A percentile compares a stretch with the other conserved stretches of the same genome.
phyloP scores from a whole-genome alignment of 2,797 vertebrate genomes.

The Neostethus bicornis region DNA sequence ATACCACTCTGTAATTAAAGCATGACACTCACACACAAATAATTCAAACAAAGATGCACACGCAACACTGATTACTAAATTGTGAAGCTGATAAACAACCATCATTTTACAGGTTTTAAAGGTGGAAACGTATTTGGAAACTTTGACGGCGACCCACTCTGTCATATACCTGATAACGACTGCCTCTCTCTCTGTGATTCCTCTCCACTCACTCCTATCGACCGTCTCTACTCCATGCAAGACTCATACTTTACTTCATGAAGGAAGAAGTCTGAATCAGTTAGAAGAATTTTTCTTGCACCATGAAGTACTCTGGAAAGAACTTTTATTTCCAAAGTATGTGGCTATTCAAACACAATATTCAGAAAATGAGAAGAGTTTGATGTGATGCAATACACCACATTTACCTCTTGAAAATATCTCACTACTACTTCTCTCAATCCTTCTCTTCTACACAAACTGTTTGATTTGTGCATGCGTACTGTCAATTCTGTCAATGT shows the following conservation, averaged over 20 bases:
- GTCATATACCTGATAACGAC: slow-evolving; percentile 86
- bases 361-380: slow-evolving; percentile 13
- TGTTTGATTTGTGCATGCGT: slow-evolving; percentile 32
- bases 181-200: slow-evolving; percentile 84
- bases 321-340: slow-evolving; percentile 22
- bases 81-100: not conserved
- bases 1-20: not conserved
- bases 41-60: not conserved
- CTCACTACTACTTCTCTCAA: slow-evolving; percentile 37
- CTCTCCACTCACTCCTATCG: slow-evolving; percentile 92
- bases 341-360: slow-evolving; percentile 16
- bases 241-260: slow-evolving; percentile 97
- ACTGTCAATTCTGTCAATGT: slow-evolving; percentile 33
- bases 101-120: slow-evolving; percentile 83
- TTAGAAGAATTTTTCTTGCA: slow-evolving; percentile 2
- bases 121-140: slow-evolving; percentile 81
- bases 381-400: slow-evolving; percentile 46
- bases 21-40: not conserved
- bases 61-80: not conserved
- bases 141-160: slow-evolving; percentile 86
- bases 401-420: slow-evolving; percentile 33
- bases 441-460: slow-evolving; percentile 23
- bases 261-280: slow-evolving; percentile 52
- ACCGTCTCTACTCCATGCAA: slow-evolving; percentile 98
- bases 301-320: slow-evolving; percentile 6